Evolutionary conservation across 2,888 invertebrate species (phyloP).

Genomic region (Leptopilina myrica): DNA sequence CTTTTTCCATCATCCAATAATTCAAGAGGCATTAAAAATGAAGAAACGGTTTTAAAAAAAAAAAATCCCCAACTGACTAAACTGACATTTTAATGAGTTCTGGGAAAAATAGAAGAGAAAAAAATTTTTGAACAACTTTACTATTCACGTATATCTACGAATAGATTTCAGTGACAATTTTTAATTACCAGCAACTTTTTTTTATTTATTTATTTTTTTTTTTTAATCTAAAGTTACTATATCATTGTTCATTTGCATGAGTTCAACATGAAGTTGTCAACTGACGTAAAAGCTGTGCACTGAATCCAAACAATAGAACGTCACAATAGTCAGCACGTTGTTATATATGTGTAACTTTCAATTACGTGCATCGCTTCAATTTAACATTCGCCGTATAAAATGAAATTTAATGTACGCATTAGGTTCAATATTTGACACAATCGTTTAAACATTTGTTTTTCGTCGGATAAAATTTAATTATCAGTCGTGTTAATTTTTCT

Average conservation of each 20-base stretch:
- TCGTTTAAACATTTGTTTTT: too few relatives aligned
- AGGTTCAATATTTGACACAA: too few relatives aligned
- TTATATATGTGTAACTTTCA: slow-evolving; percentile 3
- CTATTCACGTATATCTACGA: background rate
- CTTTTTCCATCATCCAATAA: too few relatives aligned
- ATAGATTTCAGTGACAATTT: background rate
- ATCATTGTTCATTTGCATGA: slow-evolving; percentile 5
- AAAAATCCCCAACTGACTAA: too few relatives aligned
- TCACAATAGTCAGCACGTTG: background rate
- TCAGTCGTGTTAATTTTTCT: too few relatives aligned
- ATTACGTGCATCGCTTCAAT: background rate
- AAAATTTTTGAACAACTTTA: background rate
- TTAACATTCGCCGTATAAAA: background rate
- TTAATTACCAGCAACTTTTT: background rate
- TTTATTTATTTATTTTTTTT: background rate
- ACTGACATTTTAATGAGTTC: too few relatives aligned
- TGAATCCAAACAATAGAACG: background rate
- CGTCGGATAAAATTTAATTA: too few relatives aligned
- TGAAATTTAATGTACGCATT: background rate
- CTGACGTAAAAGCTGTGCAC: background rate
- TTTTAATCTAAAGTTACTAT: background rate
- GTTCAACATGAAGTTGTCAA: slow-evolving; percentile 2
- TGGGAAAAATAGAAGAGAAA: background rate
- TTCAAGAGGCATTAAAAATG: too few relatives aligned
- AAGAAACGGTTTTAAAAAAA: too few relatives aligned